A percentile compares a stretch with the other conserved stretches of the same genome.
phyloP scores from a whole-genome alignment of 92 coral and sea anemone species.

The Porites rus region DNA sequence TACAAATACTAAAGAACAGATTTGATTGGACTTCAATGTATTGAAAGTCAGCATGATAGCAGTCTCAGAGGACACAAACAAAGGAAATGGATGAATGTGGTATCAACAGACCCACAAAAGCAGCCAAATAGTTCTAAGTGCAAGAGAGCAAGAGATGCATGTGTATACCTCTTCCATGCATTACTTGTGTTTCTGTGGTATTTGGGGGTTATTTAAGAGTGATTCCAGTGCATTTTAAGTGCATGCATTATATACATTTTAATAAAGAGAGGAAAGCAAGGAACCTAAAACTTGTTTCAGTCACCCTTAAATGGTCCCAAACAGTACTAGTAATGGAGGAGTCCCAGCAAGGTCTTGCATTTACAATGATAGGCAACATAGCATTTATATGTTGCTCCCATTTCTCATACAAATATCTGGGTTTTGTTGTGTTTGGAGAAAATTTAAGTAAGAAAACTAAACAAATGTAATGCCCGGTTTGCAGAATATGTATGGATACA shows the following conservation, averaged over 20 bases:
- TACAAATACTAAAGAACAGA: slow-evolving; percentile 17
- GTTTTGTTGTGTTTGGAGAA: not conserved
- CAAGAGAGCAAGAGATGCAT: not conserved
- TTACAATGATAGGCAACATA: not conserved
- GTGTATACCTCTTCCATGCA: not conserved
- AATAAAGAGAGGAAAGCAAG: not conserved
- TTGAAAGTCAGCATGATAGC: no score
- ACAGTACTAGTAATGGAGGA: slow-evolving; percentile 18
- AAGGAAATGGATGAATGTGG: not conserved
- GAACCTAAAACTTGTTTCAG: slow-evolving; percentile 10
- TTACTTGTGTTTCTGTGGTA: not conserved
- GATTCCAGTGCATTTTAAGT: not conserved
- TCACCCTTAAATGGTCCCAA: slow-evolving; percentile 14
- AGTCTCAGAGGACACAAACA: not conserved
- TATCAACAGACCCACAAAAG: not conserved
- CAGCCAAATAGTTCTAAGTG: not conserved
- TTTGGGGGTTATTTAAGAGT: not conserved
- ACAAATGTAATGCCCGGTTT: not conserved
- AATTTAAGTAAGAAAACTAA: not conserved
- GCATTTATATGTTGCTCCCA: not conserved
- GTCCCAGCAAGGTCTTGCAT: slow-evolving; percentile 3
- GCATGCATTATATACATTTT: not conserved
- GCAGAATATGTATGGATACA: not conserved
- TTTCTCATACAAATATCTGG: not conserved
- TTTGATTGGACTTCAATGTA: no score